Conservation (phyloP, 2,113 vertebrate genomes). For the Ranitomeya imitator region DNA sequence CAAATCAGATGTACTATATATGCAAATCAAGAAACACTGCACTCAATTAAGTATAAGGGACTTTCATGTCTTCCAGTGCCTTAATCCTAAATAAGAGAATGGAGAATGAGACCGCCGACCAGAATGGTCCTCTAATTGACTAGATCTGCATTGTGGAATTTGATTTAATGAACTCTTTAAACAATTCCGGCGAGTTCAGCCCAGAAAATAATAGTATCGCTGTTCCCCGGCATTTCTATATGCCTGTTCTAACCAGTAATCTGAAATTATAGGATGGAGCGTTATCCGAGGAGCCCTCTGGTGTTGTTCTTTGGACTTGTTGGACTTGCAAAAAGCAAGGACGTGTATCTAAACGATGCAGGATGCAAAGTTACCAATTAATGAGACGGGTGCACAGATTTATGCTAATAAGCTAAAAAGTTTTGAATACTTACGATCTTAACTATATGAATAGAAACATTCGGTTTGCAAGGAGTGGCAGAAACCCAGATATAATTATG, state of each 20-base stretch:
- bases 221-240: neutral
- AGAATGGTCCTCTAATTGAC: constrained; percentile 55
- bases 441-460: too few species aligned
- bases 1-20: constrained; percentile 58
- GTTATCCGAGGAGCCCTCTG: neutral
- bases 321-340: neutral
- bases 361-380: neutral
- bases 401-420: too few species aligned
- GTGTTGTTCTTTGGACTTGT: neutral
- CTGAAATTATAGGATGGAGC: neutral
- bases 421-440: too few species aligned
- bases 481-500: too few species aligned
- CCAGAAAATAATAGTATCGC: constrained; percentile 47
- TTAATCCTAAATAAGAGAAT: constrained; percentile 57
- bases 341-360: neutral
- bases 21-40: constrained; percentile 55
- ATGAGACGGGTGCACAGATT: neutral
- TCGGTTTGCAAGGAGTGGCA: too few species aligned
- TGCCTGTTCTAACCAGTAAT: constrained; percentile 16
- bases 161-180: constrained; percentile 59
- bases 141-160: constrained; percentile 57
- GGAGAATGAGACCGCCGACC: constrained; percentile 47
- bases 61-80: constrained; percentile 50
- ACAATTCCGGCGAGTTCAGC: constrained; percentile 52
- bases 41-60: constrained; percentile 58